Evolutionary conservation across 1,140 invertebrate genomes (phyloP), one percentile per base, ranked within the genome.

Genomic region (Brachionus plicatilis): DNA sequence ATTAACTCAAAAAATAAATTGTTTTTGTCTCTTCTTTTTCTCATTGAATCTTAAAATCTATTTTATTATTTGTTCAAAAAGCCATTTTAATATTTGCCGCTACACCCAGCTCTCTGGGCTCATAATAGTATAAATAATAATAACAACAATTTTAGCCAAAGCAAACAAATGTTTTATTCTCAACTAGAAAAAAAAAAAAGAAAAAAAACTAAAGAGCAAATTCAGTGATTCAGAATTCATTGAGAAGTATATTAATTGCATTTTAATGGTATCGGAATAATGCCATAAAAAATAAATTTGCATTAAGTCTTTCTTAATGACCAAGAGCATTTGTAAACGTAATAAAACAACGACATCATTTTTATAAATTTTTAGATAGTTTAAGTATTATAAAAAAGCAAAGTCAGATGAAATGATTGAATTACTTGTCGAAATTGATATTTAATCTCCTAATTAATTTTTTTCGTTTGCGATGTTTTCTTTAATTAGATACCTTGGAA

Each of bases 211-310:
- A 41, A 72, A 47, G 20, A 72, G 24, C 37, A 72, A 47, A 43
- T 72, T 33, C 11, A 17, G 43, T 72, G 14, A 17, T 72, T 72
- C 37, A 41, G 20, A 20, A 60, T 60, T 3, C 27, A 14, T 70
- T 33, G n/a, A 5, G 27, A 37, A 37, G 11, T 37, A n/a, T 37
- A 70, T 70, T 70, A 70, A 70, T 70, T 70, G 37, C 27, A 70
- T 70, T 70, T 70, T 70, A 70, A 70, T 70, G 66, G 11, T n/a
- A n/a, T 70, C 66, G 66, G n/a, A 33, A 60, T 60, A 20, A 24
- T 27, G 53, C 20, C 20, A 20, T 6, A 60, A 20, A 9, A 20
- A 8, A 60, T 60, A 8, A 60, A 20, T 7, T 20, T 20, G 53
- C 53, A 24, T 60, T 24, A 60, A 60, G 53, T 60, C 7, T 60